These are phyloP conservation scores for Miichthys miiuy DNA, from an alignment of 2,797 vertebrate species.

Conservation along the genomic window DNA sequence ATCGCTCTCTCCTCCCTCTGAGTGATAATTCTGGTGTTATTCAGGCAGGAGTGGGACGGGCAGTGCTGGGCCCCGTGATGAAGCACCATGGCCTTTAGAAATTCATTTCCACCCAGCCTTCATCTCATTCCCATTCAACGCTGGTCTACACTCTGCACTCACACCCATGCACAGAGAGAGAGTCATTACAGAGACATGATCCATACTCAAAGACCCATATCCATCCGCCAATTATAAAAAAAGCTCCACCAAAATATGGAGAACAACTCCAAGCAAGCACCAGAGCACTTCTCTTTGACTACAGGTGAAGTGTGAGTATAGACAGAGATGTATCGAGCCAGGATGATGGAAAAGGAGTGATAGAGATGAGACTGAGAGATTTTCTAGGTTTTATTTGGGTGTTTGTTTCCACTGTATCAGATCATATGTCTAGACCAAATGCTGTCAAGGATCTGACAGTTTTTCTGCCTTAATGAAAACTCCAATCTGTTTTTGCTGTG, in stretches of 20 bases:
- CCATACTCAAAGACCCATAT: conserved; percentile 69
- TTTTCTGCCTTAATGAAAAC: conserved; percentile 75
- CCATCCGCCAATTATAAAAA: conserved; percentile 59
- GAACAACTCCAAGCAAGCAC: conserved; percentile 47
- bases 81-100: conserved; percentile 90
- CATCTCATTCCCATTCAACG: conserved; percentile 88
- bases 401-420: conserved; percentile 57
- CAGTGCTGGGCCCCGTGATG: conserved; percentile 81
- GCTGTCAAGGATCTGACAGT: conserved; percentile 72
- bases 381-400: conserved; percentile 43
- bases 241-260: conserved; percentile 53
- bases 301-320: conserved; percentile 28
- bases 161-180: conserved; percentile 59
- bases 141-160: conserved; percentile 73
- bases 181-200: conserved; percentile 75
- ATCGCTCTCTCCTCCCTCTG: conserved; percentile 85
- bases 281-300: conserved; percentile 15
- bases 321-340: conserved; percentile 8
- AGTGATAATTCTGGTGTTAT: conserved; percentile 81
- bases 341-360: conserved; percentile 37
- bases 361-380: conserved; percentile 43
- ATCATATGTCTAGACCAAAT: conserved; percentile 71
- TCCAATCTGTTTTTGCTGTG: conserved; percentile 70
- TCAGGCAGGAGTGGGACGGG: conserved; percentile 84
- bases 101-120: conserved; percentile 88